Conservation (phyloP, 2,888 invertebrate genomes). For the Digitonthophagus gazella region DNA sequence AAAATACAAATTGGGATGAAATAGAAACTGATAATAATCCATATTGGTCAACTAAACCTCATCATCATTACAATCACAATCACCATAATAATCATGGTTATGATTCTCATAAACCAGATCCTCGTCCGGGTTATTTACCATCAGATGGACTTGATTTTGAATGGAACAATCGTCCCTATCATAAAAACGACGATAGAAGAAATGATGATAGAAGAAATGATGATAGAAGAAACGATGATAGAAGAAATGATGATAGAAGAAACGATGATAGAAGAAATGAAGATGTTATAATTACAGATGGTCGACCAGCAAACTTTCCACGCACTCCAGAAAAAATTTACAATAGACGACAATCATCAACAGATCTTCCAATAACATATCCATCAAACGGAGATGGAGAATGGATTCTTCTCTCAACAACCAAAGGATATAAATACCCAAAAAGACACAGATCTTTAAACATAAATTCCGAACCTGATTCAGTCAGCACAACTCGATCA, state of each 20-base stretch:
- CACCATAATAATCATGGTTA: conserved; percentile 25
- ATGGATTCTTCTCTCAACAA: conserved; percentile 75
- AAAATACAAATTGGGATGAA: conserved; percentile 43
- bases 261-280: too few species aligned
- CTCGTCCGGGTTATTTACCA: conserved; percentile 18
- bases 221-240: background rate
- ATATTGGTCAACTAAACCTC: conserved; percentile 9
- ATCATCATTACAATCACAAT: conserved; percentile 32
- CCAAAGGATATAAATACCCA: conserved; percentile 68
- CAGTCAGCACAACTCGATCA: conserved; percentile 42
- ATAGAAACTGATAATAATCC: conserved; percentile 42
- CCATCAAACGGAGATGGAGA: conserved; percentile 70
- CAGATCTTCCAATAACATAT: conserved; percentile 55
- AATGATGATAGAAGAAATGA: conserved; percentile 2
- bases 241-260: background rate
- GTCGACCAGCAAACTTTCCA: conserved; percentile 57
- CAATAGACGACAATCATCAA: background rate
- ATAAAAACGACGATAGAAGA: conserved; percentile 4
- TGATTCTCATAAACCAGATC: conserved; percentile 27
- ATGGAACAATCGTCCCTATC: background rate
- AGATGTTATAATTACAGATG: conserved; percentile 55
- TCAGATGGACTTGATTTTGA: conserved; percentile 1
- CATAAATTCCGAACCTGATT: conserved; percentile 33
- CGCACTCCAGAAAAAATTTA: background rate
- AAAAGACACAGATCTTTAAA: conserved; percentile 44